These are phyloP conservation scores for Pavo muticus DNA, from an alignment of 2,113 vertebrate genomes.

Conservation along the genomic window DNA sequence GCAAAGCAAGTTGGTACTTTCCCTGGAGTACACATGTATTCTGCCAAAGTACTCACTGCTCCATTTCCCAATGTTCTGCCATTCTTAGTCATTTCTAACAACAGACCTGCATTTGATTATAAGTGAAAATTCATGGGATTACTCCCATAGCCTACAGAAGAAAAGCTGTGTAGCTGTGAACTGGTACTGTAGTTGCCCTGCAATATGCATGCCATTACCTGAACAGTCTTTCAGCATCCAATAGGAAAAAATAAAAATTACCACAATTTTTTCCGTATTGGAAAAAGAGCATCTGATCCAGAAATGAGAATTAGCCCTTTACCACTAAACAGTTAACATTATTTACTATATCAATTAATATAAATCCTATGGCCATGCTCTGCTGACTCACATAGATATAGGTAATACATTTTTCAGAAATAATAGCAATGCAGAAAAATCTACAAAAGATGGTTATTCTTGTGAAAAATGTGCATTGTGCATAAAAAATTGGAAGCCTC, in stretches of 20 bases:
- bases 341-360: neutral
- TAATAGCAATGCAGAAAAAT: fast-evolving
- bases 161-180: neutral
- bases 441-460: fast-evolving
- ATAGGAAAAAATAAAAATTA: neutral
- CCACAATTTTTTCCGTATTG: neutral
- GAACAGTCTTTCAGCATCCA: neutral
- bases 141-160: neutral
- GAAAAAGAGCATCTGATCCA: neutral
- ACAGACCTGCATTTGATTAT: neutral
- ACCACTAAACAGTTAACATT: neutral
- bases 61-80: neutral
- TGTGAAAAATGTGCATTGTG: neutral
- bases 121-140: neutral
- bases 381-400: neutral
- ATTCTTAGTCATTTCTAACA: neutral
- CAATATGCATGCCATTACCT: neutral
- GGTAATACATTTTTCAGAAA: neutral
- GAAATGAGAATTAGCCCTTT: neutral
- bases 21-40: neutral
- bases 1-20: neutral
- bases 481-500: neutral
- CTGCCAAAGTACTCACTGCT: neutral
- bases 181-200: neutral
- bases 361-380: neutral